phyloP scores from a whole-genome alignment of 2,888 invertebrate species.

The Phengaris arion region DNA sequence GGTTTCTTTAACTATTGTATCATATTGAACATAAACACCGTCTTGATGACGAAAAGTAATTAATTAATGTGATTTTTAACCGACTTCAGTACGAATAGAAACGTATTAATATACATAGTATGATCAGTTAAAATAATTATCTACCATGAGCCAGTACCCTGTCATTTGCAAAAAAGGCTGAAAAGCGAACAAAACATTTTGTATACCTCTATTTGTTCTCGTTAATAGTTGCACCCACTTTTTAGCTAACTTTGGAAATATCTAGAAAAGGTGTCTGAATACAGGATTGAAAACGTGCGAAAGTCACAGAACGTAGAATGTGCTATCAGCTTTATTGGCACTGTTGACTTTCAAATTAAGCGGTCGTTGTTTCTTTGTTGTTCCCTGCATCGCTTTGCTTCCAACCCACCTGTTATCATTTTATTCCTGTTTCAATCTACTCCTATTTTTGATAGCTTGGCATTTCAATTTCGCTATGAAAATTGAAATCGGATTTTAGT shows the following conservation, averaged over 20 bases:
- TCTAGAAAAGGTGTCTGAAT: background rate
- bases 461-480: slow-evolving; percentile 41
- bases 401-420: slow-evolving; percentile 35
- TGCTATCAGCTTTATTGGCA: background rate
- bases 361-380: slow-evolving; percentile 32
- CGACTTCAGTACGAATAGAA: too few species aligned
- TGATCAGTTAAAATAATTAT: too few species aligned
- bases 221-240: too few species aligned
- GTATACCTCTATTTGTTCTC: too few species aligned
- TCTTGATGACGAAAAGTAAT: too few species aligned
- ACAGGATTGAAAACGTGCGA: slow-evolving; percentile 7
- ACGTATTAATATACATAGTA: too few species aligned
- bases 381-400: slow-evolving; percentile 31
- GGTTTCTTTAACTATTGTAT: too few species aligned
- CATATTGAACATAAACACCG: too few species aligned
- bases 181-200: too few species aligned
- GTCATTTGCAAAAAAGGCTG: too few species aligned
- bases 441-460: slow-evolving; percentile 40
- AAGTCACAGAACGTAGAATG: background rate
- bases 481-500: slow-evolving; percentile 38
- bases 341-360: slow-evolving; percentile 32
- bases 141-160: too few species aligned
- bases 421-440: slow-evolving; percentile 35
- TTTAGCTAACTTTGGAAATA: background rate
- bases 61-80: too few species aligned